phyloP scores from a whole-genome alignment of 2,113 vertebrate genomes.

The Carettochelys insculpta region DNA sequence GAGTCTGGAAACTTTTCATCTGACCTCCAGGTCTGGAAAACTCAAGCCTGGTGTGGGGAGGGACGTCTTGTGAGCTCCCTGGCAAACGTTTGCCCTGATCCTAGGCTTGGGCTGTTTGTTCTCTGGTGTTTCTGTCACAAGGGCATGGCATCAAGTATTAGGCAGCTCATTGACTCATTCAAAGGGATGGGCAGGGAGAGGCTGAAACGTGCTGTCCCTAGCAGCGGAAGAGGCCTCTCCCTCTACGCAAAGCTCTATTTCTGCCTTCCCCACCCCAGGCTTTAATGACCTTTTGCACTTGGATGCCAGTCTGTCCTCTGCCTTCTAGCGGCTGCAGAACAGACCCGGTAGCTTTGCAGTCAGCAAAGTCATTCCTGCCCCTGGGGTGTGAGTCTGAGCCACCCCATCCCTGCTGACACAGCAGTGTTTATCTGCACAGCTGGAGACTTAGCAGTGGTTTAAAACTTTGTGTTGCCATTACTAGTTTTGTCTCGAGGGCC shows the following conservation, averaged over 20 bases:
- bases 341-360: neutral
- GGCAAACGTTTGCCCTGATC: neutral
- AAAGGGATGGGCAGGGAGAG: neutral
- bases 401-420: neutral
- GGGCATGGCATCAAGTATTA: neutral
- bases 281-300: neutral
- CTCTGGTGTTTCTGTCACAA: fast-evolving
- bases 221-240: neutral
- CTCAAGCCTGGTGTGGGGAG: neutral
- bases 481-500: neutral
- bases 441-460: neutral
- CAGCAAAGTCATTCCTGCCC: constrained; percentile 11
- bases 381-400: neutral
- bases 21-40: constrained; percentile 32
- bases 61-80: neutral
- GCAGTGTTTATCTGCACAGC: neutral
- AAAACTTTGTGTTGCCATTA: neutral
- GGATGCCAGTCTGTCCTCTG: neutral
- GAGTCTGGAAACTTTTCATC: neutral
- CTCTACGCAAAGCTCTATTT: neutral
- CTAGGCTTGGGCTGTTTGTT: neutral
- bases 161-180: neutral
- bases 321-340: neutral
- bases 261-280: neutral
- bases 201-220: neutral